phyloP scores from a whole-genome alignment of 2,797 vertebrate genomes.

The Falco cherrug region DNA sequence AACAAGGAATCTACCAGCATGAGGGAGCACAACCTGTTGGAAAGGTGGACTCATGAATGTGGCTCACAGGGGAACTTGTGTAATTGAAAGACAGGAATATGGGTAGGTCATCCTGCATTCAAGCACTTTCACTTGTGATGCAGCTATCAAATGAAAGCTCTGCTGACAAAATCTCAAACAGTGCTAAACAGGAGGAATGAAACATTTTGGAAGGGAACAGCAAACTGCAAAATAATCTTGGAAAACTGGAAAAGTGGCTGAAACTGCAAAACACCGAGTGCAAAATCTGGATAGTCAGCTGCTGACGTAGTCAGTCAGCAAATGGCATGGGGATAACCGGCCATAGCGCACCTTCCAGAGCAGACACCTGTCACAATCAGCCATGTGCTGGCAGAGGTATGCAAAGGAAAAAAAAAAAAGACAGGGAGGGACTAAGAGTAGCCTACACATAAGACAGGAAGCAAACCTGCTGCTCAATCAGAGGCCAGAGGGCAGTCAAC shows the following conservation, averaged over 20 bases:
- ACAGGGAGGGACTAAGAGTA: not conserved
- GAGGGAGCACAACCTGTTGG: not conserved
- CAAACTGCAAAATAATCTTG: not conserved
- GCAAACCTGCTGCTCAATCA: not conserved
- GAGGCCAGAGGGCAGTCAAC: not conserved
- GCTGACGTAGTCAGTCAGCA: not conserved
- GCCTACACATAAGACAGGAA: not conserved
- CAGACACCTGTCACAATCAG: not conserved
- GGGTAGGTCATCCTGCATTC: not conserved
- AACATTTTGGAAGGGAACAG: not conserved
- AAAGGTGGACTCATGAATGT: not conserved
- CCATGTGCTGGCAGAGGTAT: not conserved
- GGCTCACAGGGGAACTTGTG: fast-evolving
- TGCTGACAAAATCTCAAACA: not conserved
- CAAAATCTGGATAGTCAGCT: not conserved
- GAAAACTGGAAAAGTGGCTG: not conserved
- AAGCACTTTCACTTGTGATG: not conserved
- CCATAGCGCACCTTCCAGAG: not conserved
- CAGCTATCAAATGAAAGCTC: not conserved
- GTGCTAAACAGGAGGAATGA: not conserved
- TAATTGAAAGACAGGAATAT: not conserved
- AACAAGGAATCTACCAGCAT: not conserved
- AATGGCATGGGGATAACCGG: not conserved
- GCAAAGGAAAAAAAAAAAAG: not conserved
- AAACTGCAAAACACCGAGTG: not conserved